Base-by-base conservation (phyloP, 2,113 vertebrate genomes). In the Benitochromis conjunctus region DNA sequence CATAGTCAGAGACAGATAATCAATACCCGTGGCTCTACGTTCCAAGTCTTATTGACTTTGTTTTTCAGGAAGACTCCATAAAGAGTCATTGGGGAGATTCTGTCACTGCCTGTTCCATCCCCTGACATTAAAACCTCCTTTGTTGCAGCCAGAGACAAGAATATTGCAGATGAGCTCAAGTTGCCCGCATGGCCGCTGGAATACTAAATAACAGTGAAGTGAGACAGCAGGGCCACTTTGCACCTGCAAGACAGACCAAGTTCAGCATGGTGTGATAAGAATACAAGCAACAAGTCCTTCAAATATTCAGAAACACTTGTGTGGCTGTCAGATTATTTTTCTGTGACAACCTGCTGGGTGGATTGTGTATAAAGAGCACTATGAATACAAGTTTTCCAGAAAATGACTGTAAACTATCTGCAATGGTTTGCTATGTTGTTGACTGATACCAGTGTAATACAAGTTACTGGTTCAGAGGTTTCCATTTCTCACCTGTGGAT, bases 31-130 rank as follows among this genome's bases (percentile, higher is more conserved):
- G 83, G 92, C 94, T 89, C 54, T 36, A 92, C 83, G 58, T 92
- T 84, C 89, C 86, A 93, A 90, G 88, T 92, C 89, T 86, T 95
- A 96, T 97, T 95, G 95, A 96, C 94, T 96, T 95, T 93, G 92
- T 94, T 95, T 96, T 95, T 93, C 92, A 91, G 93, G 90, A 95
- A 95, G 94, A 96, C 94, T 95, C 89, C 90, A 94, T 96, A 96
- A 95, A 96, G 89, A 96, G 92, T 91, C 94, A 85, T 46, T 64
- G 79, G 95, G 95, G 95, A 95, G 92, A 92, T 87, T 92, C 81
- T 94, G 94, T 95, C 95, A 93, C 90, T 88, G 86, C 88, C 74
- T 79, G 74, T 90, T 92, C 85, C 76, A 74, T 90, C 92, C 92
- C 86, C 31, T 80, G 89, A 83, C 83, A 92, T 93, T 92, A 92